These are phyloP conservation scores for Tinea trinotella DNA, from an alignment of 2,888 invertebrate genomes.

Conservation along the genomic window DNA sequence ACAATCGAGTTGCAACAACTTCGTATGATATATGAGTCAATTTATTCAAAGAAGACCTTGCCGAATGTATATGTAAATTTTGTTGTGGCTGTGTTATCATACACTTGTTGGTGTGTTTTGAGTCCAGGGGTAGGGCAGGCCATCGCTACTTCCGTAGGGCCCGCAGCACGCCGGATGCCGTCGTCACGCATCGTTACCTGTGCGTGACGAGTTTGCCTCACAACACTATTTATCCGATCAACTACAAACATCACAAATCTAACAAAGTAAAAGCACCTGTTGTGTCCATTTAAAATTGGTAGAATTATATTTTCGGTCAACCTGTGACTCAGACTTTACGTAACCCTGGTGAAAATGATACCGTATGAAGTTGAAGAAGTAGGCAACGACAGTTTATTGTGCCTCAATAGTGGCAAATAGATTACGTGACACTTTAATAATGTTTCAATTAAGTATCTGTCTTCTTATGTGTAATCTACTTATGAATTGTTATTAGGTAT, in stretches of 20 bases:
- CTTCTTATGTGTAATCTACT: too few relatives aligned
- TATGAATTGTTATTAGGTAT: too few relatives aligned
- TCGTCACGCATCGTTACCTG: constrained; percentile 54
- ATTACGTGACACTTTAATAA: neutral
- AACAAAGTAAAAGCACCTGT: constrained; percentile 17
- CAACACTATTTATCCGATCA: constrained; percentile 31
- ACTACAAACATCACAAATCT: constrained; percentile 25
- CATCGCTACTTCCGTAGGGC: constrained; percentile 50
- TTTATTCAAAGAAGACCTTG: neutral
- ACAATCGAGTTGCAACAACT: neutral
- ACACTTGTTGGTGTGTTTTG: constrained; percentile 12
- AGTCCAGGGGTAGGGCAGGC: constrained; percentile 36
- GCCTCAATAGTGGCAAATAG: neutral
- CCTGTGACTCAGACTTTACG: constrained; percentile 26
- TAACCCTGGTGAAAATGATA: constrained; percentile 24
- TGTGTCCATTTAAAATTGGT: constrained; percentile 20
- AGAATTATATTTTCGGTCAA: constrained; percentile 20
- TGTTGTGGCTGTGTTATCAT: constrained; percentile 9
- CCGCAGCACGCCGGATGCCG: constrained; percentile 43
- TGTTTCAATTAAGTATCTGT: too few relatives aligned
- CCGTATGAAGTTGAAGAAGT: constrained; percentile 35
- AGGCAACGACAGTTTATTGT: constrained; percentile 21
- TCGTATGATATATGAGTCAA: constrained; percentile 3
- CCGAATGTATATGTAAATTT: constrained; percentile 6
- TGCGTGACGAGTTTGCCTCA: constrained; percentile 59